Percentiles rank a stretch among this genome's conserved stretches.
phyloP scores from a whole-genome alignment of 1,140 invertebrate species.

The Heliothis virescens region DNA sequence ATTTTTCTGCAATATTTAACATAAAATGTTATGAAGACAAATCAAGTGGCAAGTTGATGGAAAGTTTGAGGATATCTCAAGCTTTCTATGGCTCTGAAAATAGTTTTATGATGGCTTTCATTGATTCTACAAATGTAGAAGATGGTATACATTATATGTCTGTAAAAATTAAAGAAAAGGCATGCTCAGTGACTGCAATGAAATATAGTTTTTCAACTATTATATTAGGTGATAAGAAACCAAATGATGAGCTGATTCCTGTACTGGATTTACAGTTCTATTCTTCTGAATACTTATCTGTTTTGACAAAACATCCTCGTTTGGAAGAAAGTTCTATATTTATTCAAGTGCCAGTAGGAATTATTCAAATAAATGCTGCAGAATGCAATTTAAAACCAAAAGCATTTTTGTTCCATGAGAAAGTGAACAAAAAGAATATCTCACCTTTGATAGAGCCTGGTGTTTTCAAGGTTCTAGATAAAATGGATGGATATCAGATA shows the following conservation, averaged over 20 bases:
- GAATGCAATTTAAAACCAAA: slow-evolving; percentile 84
- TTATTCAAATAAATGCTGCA: slow-evolving; percentile 79
- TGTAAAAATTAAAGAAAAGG: slow-evolving; percentile 71
- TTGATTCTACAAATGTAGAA: slow-evolving; percentile 61
- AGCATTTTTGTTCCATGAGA: slow-evolving; percentile 84
- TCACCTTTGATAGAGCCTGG: slow-evolving; percentile 83
- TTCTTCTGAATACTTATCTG: slow-evolving; percentile 91
- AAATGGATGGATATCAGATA: slow-evolving; percentile 90
- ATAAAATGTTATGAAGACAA: slow-evolving; percentile 83
- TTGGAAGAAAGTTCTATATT: slow-evolving; percentile 87
- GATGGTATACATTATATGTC: slow-evolving; percentile 83
- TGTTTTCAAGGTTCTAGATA: slow-evolving; percentile 89
- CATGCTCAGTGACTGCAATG: slow-evolving; percentile 64
- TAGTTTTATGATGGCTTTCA: slow-evolving; percentile 78
- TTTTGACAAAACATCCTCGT: slow-evolving; percentile 89
- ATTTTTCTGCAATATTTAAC: slow-evolving; percentile 86
- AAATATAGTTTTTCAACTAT: slow-evolving; percentile 74
- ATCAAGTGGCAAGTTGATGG: slow-evolving; percentile 49
- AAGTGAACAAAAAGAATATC: slow-evolving; percentile 82
- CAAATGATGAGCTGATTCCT: slow-evolving; percentile 75
- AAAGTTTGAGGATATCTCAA: slow-evolving; percentile 79
- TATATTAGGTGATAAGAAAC: slow-evolving; percentile 71
- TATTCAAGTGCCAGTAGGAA: slow-evolving; percentile 89
- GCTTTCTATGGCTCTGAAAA: slow-evolving; percentile 74
- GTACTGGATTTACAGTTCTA: slow-evolving; percentile 93